Conservation (phyloP, 2,888 invertebrate genomes). For the Lasioglossum oenotherae region DNA sequence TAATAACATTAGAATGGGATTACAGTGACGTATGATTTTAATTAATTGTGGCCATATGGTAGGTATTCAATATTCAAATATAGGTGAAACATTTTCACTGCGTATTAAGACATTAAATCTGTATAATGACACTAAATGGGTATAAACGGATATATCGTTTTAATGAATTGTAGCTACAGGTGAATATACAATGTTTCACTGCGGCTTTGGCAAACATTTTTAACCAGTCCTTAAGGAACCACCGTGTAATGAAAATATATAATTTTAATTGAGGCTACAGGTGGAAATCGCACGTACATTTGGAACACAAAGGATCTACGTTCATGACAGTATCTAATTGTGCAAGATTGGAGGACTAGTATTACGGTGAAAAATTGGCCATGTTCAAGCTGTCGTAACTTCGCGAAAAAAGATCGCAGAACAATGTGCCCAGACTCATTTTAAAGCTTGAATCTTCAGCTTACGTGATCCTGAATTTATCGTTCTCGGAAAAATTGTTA, state of each 20-base stretch:
- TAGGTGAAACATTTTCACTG: neutral
- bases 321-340: neutral
- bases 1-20: too few species aligned
- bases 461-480: neutral
- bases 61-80: neutral
- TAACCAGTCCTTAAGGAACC: neutral
- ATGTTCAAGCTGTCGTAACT: neutral
- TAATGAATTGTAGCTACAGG: neutral
- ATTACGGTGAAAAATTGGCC: neutral
- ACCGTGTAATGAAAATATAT: too few species aligned
- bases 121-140: neutral
- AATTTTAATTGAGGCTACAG: too few species aligned
- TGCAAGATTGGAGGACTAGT: neutral
- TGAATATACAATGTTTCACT: neutral
- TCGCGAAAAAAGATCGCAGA: neutral
- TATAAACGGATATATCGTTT: neutral
- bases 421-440: neutral
- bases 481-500: neutral
- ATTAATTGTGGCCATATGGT: neutral
- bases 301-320: neutral
- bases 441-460: neutral
- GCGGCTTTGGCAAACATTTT: neutral
- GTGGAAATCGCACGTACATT: too few species aligned
- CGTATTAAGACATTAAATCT: neutral
- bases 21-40: neutral